Evolutionary conservation across 1,140 invertebrate genomes (phyloP), one percentile per base, ranked within the genome.

Genomic region (Bombyx mandarina): DNA sequence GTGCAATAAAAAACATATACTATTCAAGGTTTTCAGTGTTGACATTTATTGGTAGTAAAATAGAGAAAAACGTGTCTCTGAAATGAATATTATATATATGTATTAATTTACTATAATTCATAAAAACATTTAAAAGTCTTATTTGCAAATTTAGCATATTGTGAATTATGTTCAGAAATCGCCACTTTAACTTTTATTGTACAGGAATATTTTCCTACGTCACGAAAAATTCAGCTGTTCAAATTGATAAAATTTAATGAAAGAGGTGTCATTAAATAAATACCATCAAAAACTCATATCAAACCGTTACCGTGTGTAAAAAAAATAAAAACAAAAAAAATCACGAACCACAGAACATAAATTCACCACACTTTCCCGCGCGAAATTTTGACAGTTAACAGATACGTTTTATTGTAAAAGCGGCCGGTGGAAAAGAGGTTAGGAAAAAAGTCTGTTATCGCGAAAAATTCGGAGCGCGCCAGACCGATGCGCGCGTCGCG

Each of bases 401-500:
- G 62, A 56, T 67, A 45, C 35, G 45, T 61, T 71, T 71, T 67
- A 65, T 55, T 60, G 56, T 35, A 35, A 63, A 67, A 62, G 55
- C 26, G 18, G 8, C 54, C 58, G 61, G 56, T 56, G 51, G 12
- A 50, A 54, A 56, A 53, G 58, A 48, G 43, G 52, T 60, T 47
- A 51, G 66, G 68, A 60, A 65, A 72, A 66, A 66, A 48, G 46
- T 49, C 57, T 56, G 71, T 56, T 66, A 66, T 67, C 76, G 78
- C 73, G 78, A 73, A 77, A 73, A 65, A 72, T 72, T 69, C 67
- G 58, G 66, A 66, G 71, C 76, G 75, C 75, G 71, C 63, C 26
- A 51, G 49, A 63, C 57, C 59, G 72, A 73, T 66, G 69, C 79
- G 81, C 73, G 79, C 79, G 77, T 78, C 78, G 81, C 79, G 81